Evolutionary conservation across 1,140 invertebrate genomes (phyloP).

Genomic region (Drosophila willistoni): DNA sequence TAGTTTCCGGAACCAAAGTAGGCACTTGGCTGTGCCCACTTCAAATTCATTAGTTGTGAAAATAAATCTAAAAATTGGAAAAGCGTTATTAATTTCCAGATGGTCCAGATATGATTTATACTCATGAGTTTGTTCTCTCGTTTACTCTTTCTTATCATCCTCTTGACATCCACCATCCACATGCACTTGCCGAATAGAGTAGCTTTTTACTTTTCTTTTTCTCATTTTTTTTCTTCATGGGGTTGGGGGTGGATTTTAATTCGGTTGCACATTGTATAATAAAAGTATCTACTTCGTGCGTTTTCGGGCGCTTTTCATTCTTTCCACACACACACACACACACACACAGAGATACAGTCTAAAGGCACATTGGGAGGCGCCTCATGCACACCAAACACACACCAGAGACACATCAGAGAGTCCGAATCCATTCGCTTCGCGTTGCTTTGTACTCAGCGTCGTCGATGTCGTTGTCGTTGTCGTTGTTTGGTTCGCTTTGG

Average conservation of each 20-base stretch:
- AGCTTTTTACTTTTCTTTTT: constrained; percentile 47
- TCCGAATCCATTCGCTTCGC: constrained; percentile 12
- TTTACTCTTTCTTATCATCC: background rate
- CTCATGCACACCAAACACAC: constrained; percentile 39
- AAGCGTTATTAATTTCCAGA: constrained; percentile 47
- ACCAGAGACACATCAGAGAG: constrained; percentile 10
- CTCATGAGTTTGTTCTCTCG: background rate
- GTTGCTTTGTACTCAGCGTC: constrained; percentile 57
- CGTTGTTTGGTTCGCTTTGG: constrained; percentile 26
- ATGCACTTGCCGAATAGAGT: constrained; percentile 45
- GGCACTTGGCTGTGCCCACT: constrained; percentile 49
- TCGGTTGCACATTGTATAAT: constrained; percentile 75
- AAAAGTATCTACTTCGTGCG: constrained; percentile 45
- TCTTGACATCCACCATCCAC: constrained; percentile 8
- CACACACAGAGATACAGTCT: constrained; percentile 20
- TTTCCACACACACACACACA: constrained; percentile 28
- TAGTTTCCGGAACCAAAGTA: constrained; percentile 25
- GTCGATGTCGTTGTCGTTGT: constrained; percentile 14
- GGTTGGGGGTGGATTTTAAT: constrained; percentile 47
- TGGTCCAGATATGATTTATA: constrained; percentile 29
- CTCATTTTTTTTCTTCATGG: constrained; percentile 43
- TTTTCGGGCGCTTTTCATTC: constrained; percentile 50
- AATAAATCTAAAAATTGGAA: constrained; percentile 62
- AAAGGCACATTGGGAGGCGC: constrained; percentile 49
- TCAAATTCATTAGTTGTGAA: constrained; percentile 51